These are phyloP conservation scores for Sipha flava DNA, from an alignment of 1,140 invertebrate species.

Conservation along the genomic window DNA sequence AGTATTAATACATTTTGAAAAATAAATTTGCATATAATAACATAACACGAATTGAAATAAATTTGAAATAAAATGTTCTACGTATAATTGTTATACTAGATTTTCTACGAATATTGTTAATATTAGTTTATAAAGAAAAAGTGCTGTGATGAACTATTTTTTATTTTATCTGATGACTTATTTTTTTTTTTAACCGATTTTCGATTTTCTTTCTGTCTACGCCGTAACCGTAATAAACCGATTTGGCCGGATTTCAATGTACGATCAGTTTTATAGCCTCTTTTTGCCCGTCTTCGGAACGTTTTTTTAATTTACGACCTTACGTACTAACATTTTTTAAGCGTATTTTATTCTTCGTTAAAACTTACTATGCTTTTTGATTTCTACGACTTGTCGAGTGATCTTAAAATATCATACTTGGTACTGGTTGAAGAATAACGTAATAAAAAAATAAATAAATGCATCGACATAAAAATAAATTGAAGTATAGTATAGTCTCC, in stretches of 20 bases:
- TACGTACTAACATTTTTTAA: not conserved
- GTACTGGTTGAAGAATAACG: not conserved
- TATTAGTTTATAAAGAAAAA: not conserved
- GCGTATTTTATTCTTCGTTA: not conserved
- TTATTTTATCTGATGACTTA: not conserved
- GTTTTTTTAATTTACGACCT: conserved; percentile 15
- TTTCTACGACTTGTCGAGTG: not conserved
- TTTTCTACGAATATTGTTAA: no score
- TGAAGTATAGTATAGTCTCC: not conserved
- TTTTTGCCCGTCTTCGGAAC: not conserved
- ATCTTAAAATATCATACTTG: not conserved
- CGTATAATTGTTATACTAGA: no score
- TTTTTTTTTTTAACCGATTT: conserved; percentile 2
- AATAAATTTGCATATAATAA: no score
- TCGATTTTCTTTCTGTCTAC: not conserved
- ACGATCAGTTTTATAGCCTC: conserved; percentile 20
- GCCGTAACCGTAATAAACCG: conserved; percentile 6
- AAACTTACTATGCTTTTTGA: not conserved
- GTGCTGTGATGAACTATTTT: not conserved
- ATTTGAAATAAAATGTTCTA: no score
- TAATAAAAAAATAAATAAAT: not conserved
- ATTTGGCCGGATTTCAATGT: conserved; percentile 28
- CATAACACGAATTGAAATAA: no score
- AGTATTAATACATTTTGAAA: no score
- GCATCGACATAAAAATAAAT: not conserved